phyloP scores from a whole-genome alignment of 2,113 vertebrate genomes.

The Stegostoma tigrinum region DNA sequence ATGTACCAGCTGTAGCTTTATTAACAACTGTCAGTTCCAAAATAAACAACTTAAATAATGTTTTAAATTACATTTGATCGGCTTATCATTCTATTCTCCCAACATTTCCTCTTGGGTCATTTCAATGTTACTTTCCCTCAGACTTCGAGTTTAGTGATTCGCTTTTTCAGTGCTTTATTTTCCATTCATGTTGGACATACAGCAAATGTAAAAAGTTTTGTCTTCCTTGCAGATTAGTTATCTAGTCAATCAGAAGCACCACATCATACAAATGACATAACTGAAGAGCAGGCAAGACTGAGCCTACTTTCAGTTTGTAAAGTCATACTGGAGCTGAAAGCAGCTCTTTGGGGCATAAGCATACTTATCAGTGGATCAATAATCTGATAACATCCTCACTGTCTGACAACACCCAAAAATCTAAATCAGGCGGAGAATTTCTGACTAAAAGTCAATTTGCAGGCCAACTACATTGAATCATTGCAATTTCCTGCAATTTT shows the following conservation, averaged over 20 bases:
- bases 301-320: neutral
- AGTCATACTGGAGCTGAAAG: neutral
- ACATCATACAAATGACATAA: neutral
- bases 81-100: neutral
- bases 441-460: neutral
- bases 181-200: neutral
- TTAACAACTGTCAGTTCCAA: neutral
- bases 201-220: neutral
- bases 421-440: neutral
- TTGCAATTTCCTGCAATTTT: neutral
- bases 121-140: neutral
- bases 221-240: neutral
- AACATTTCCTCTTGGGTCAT: neutral
- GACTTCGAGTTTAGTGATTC: neutral
- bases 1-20: neutral
- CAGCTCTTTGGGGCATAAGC: neutral
- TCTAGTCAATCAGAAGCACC: neutral
- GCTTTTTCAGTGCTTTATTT: neutral
- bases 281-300: neutral
- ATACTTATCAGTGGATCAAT: neutral
- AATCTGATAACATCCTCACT: neutral
- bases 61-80: neutral
- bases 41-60: neutral
- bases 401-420: neutral
- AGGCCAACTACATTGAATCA: neutral